A percentile compares a stretch with the other conserved stretches of the same genome.
Evolutionary conservation across 2,797 vertebrate species (phyloP).

Genomic region (Nasua narica): DNA sequence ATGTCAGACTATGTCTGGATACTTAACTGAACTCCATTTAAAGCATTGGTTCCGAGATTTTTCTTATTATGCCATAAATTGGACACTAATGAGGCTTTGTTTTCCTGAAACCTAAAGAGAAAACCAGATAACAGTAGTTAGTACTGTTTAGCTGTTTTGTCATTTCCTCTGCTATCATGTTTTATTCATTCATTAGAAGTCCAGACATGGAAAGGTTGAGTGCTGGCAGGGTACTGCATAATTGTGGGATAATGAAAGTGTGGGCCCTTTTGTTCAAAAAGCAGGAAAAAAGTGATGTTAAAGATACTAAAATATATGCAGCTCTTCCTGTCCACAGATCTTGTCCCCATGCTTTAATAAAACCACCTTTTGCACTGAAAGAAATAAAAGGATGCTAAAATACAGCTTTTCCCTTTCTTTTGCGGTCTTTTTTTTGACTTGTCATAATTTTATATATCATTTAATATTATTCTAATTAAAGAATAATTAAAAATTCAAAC

Average conservation of each 20-base stretch:
- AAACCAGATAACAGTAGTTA: conserved; percentile 15
- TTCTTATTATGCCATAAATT: neutral
- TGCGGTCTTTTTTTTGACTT: neutral
- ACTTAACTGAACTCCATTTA: neutral
- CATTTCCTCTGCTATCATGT: neutral
- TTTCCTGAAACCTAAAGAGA: conserved; percentile 10
- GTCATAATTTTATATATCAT: neutral
- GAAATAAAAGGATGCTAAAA: neutral
- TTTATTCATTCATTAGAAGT: conserved; percentile 38
- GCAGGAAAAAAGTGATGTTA: neutral
- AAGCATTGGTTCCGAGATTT: neutral
- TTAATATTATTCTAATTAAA: conserved; percentile 22
- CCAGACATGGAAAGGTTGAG: neutral
- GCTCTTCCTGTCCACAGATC: neutral
- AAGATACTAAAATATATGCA: neutral
- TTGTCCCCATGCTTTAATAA: neutral
- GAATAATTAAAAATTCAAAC: conserved; percentile 8
- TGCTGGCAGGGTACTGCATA: neutral
- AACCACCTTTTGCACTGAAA: neutral
- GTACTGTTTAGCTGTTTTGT: neutral
- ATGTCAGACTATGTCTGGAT: neutral
- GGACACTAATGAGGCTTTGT: neutral
- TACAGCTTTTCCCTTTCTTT: neutral
- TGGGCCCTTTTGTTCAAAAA: conserved; percentile 14
- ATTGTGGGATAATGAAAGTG: conserved; percentile 32